Evolutionary conservation across 2,888 invertebrate species (phyloP).

Genomic region (Julus scandinavius): DNA sequence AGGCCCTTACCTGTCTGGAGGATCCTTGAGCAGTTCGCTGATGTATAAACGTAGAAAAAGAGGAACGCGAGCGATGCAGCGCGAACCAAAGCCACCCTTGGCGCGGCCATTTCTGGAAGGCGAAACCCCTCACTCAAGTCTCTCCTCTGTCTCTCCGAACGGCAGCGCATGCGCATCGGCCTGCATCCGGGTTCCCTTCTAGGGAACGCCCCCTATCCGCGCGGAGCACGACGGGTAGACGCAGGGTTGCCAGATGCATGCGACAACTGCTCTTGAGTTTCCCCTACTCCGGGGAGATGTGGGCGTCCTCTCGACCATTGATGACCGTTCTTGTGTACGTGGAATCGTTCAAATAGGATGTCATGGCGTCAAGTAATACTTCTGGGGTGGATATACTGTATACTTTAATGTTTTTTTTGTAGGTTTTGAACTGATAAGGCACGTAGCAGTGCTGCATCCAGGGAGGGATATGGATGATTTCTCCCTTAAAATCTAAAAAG

Average conservation of each 20-base stretch:
- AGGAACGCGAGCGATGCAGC: background rate
- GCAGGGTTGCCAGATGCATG: background rate
- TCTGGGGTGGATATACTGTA: too few species aligned
- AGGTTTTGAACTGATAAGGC: too few species aligned
- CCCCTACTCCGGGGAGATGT: too few species aligned
- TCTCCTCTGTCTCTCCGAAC: background rate
- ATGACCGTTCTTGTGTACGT: too few species aligned
- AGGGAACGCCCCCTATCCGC: background rate
- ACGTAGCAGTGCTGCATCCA: too few species aligned
- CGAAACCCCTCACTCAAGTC: background rate
- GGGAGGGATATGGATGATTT: too few species aligned
- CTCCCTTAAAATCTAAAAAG: too few species aligned
- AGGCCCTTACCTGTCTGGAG: background rate
- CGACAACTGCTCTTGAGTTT: background rate
- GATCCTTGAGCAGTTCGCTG: background rate
- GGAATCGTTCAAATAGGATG: too few species aligned
- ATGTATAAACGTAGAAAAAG: background rate
- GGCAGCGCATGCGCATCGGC: background rate
- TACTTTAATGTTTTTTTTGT: too few species aligned
- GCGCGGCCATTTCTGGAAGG: slow-evolving; percentile 10
- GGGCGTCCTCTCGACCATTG: too few species aligned
- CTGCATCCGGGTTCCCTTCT: background rate
- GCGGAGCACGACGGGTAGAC: background rate
- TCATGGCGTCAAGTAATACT: too few species aligned
- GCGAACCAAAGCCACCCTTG: background rate